Evolutionary conservation across 2,888 invertebrate genomes (phyloP).

Genomic region (Cephus spinipes): DNA sequence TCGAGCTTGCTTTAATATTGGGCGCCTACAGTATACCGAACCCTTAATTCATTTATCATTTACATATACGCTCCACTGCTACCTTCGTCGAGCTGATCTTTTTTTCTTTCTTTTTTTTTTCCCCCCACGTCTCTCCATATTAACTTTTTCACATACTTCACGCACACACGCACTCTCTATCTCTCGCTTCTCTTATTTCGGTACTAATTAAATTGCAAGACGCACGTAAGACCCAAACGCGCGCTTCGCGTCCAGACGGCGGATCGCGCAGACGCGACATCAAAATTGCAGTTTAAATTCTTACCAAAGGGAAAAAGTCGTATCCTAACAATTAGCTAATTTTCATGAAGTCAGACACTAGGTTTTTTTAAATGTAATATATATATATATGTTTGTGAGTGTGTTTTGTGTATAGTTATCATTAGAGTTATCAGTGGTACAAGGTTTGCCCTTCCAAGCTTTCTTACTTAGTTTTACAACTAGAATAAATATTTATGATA

Average conservation of each 20-base stretch:
- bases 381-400: background rate
- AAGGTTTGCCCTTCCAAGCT: constrained; percentile 18
- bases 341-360: constrained; percentile 37
- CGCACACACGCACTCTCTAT: background rate
- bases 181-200: constrained; percentile 22
- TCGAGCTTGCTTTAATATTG: too few species aligned
- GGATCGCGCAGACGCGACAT: background rate
- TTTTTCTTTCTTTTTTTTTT: too few species aligned
- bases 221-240: constrained; percentile 12
- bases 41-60: constrained; percentile 5
- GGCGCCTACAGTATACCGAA: too few species aligned
- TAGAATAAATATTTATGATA: constrained; percentile 57
- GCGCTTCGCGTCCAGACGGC: too few species aligned
- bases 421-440: constrained; percentile 28
- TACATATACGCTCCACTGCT: background rate
- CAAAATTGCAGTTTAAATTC: constrained; percentile 16
- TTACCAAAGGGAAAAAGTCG: constrained; percentile 21
- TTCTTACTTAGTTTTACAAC: constrained; percentile 44
- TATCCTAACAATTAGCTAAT: constrained; percentile 39
- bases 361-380: constrained; percentile 19
- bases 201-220: constrained; percentile 32
- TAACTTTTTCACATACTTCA: background rate
- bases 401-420: background rate
- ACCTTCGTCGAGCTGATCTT: constrained; percentile 8
- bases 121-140: too few species aligned